Base-by-base conservation (phyloP, 2,888 invertebrate species). In the Sphaerophoria rueppellii region DNA sequence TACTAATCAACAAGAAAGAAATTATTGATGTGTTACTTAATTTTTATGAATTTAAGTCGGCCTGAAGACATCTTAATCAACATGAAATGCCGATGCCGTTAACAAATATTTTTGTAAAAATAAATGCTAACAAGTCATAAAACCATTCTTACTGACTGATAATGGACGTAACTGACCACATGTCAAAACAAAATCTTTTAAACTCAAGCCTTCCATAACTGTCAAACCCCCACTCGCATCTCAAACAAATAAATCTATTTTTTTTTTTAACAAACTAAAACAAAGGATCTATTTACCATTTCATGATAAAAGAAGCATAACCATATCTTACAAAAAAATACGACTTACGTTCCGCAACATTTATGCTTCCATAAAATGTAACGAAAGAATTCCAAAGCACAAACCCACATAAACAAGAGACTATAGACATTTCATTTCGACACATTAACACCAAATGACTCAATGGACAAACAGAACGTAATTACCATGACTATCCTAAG, bases 201-300 rank as follows among this genome's bases (percentile, higher is more conserved):
- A 12, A 2, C 11, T 11, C 3, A 0, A 60, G 12, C 14, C 4
- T 43, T 40, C 4, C 43, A 40, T 24, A 43, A 24, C 24, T 12
- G n/a, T 24, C n/a, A 43, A 60, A 24, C 40, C 24, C 24, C 40
- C 40, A 12, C 24, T 24, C 1, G 1, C 24, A 24, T 24, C 24
- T 24, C 24, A 24, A 24, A 24, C 24, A 43, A 60, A 60, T 43
- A 58, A 58, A 57, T 24, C 24, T 24, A 35, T n/a, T n/a, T 14
- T 6, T n/a, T n/a, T 14, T 6, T 57, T 9, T 24, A 16, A 24
- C 16, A 50, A 50, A 54, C 6, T 4, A 57, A 58, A 65, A 75
- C 75, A 75, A 67, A 75, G 75, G 67, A 67, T 50, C 58, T 75
- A 75, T 67, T 75, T 75, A 58, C 43, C 46, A 57, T 67, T 67